Percentiles rank a stretch among this genome's conserved stretches.
These are phyloP conservation scores for Parapsyche elsis DNA, from an alignment of 1,140 invertebrate genomes.

Conservation along the genomic window DNA sequence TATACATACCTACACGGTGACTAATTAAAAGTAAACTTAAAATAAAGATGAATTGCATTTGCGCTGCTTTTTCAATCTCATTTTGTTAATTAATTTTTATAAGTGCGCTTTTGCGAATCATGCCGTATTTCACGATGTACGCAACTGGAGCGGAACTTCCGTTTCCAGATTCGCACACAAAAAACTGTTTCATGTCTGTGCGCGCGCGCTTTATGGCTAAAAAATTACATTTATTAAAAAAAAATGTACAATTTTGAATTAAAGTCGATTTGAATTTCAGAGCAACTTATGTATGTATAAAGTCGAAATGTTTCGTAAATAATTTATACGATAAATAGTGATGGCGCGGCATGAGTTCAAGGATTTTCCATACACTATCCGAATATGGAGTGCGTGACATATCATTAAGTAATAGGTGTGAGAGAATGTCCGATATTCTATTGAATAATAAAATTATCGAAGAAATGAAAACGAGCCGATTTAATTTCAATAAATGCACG, in stretches of 20 bases:
- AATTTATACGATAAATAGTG: neutral
- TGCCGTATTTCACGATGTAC: neutral
- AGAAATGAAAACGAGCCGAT: neutral
- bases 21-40: too few species aligned
- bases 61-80: too few species aligned
- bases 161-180: neutral
- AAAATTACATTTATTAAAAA: neutral
- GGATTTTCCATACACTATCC: constrained; percentile 4
- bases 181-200: neutral
- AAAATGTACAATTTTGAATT: too few species aligned
- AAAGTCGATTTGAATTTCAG: neutral
- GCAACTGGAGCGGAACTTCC: constrained; percentile 31
- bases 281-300: neutral
- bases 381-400: neutral
- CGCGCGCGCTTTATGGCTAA: neutral
- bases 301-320: neutral
- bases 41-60: too few species aligned
- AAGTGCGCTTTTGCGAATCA: too few species aligned
- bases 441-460: too few species aligned
- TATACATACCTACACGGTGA: neutral
- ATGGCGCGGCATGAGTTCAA: neutral
- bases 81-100: too few species aligned
- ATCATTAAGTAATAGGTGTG: too few species aligned
- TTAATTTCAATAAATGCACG: neutral
- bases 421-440: too few species aligned